phyloP scores from a whole-genome alignment of 2,113 vertebrate species.

The Rhagologus leucostigma region DNA sequence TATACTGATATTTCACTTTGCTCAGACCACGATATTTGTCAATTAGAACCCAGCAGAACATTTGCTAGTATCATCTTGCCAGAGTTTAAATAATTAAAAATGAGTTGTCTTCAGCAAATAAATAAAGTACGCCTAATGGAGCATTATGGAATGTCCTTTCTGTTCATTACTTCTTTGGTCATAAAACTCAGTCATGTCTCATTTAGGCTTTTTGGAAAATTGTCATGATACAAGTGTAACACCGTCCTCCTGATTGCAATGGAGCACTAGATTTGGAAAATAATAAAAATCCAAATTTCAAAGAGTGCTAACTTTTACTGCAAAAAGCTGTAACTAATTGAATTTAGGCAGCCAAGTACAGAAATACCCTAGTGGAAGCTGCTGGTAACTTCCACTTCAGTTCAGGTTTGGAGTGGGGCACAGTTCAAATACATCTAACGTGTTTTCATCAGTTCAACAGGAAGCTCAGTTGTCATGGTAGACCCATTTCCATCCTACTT shows the following conservation, averaged over 20 bases:
- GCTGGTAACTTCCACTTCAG: background rate
- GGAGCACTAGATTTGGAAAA: background rate
- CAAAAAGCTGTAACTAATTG: background rate
- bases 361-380: background rate
- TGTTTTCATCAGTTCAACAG: background rate
- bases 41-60: background rate
- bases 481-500: constrained; percentile 9
- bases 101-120: background rate
- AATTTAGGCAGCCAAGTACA: background rate
- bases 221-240: background rate
- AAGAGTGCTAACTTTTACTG: background rate
- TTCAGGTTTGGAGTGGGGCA: background rate
- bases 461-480: background rate
- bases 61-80: background rate
- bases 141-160: background rate
- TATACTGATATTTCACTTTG: background rate
- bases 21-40: background rate
- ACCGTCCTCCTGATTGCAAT: background rate
- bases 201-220: background rate
- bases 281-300: background rate
- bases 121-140: background rate
- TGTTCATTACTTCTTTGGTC: background rate
- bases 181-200: background rate
- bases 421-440: background rate
- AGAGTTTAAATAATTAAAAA: constrained; percentile 46